Percentiles rank a stretch among this genome's conserved stretches.
phyloP scores from a whole-genome alignment of 2,888 invertebrate genomes.

The Sericinus montela region DNA sequence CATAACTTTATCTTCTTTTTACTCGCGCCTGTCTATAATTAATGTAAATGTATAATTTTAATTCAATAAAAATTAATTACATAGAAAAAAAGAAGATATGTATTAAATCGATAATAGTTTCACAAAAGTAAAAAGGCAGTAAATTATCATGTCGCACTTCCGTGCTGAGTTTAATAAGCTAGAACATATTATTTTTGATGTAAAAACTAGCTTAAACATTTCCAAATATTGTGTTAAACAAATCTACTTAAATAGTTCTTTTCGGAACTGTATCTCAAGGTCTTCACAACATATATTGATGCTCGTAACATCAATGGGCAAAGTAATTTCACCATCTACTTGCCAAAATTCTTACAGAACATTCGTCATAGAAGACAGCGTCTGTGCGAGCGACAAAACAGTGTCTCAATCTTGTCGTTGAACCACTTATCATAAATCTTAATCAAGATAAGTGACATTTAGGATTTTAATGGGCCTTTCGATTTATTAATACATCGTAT shows the following conservation, averaged over 20 bases:
- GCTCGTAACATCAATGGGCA: constrained; percentile 13
- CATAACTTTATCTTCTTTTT: too few species aligned
- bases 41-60: too few species aligned
- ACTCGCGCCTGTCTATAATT: too few species aligned
- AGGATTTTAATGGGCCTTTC: constrained; percentile 64
- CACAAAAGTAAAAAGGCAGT: too few species aligned
- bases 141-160: too few species aligned
- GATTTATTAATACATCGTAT: constrained; percentile 64
- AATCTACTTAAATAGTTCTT: constrained; percentile 7
- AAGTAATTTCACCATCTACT: constrained; percentile 19
- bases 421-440: constrained; percentile 70
- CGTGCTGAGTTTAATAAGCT: too few species aligned
- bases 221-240: constrained; percentile 9
- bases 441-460: constrained; percentile 73
- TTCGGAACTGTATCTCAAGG: constrained; percentile 7
- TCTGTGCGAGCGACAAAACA: constrained; percentile 25
- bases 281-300: constrained; percentile 1
- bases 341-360: constrained; percentile 11
- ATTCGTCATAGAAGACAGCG: constrained; percentile 15
- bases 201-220: constrained; percentile 1
- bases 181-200: too few species aligned
- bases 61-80: too few species aligned
- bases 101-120: too few species aligned
- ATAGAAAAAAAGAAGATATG: too few species aligned
- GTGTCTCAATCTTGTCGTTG: constrained; percentile 61